phyloP scores from a whole-genome alignment of 2,113 vertebrate species.

The Mesembrinibis cayennensis region DNA sequence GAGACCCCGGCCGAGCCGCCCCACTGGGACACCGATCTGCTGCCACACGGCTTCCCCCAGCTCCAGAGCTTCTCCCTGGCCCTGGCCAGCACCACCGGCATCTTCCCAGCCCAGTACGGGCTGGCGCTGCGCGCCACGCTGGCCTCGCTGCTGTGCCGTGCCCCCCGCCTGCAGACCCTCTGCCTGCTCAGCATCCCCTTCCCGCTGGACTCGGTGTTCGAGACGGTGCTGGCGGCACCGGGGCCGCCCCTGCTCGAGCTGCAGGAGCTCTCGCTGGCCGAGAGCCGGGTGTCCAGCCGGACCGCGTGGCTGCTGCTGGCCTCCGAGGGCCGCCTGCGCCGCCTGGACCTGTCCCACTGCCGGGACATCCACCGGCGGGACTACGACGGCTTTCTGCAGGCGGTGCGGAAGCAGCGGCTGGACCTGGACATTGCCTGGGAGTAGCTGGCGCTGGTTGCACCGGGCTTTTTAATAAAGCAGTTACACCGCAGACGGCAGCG shows the following conservation, averaged over 20 bases:
- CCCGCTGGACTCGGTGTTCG: slow-evolving; percentile 38
- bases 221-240: neutral
- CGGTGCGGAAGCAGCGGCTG: neutral
- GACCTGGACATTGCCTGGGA: slow-evolving; percentile 52
- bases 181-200: slow-evolving; percentile 4
- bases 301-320: slow-evolving; percentile 23
- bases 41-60: neutral
- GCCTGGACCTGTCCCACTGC: slow-evolving; percentile 56
- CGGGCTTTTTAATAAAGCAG: neutral
- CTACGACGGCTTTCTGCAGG: slow-evolving; percentile 23
- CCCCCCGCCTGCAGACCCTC: neutral
- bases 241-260: neutral
- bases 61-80: slow-evolving; percentile 41
- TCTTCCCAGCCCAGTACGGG: neutral
- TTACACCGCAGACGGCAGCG: rapidly evolving
- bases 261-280: slow-evolving; percentile 23
- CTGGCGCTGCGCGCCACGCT: neutral
- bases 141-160: neutral
- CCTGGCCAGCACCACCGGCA: neutral
- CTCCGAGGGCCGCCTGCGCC: neutral
- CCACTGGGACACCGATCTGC: neutral
- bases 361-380: slow-evolving; percentile 45
- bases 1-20: rapidly evolving
- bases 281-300: neutral
- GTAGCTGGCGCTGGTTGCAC: neutral